Conservation (phyloP, 1,140 invertebrate genomes). For the Trypoxylus dichotomus region DNA sequence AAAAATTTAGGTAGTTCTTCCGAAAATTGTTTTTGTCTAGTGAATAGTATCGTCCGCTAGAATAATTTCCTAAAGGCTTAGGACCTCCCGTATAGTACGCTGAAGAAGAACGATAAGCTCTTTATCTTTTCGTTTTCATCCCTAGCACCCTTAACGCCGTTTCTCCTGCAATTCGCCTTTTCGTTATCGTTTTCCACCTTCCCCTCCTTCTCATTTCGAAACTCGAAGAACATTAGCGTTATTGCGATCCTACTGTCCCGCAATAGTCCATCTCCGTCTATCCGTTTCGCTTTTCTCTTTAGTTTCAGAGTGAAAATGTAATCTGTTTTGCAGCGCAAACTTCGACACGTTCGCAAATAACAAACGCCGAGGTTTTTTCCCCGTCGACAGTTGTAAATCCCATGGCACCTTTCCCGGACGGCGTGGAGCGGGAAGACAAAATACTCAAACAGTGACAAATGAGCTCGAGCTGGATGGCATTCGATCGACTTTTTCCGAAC, state of each 20-base stretch:
- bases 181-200: neutral
- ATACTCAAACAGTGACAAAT: conserved; percentile 7
- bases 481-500: neutral
- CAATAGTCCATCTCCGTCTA: neutral
- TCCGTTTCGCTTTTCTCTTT: neutral
- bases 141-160: neutral
- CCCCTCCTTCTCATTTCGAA: neutral
- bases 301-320: neutral
- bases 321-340: conserved; percentile 1
- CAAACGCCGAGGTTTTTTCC: conserved; percentile 1
- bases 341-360: conserved; percentile 6
- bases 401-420: neutral
- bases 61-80: no score
- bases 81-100: no score
- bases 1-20: no score
- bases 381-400: neutral
- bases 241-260: neutral
- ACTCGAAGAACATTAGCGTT: neutral
- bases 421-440: neutral
- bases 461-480: neutral
- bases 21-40: no score
- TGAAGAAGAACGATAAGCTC: no score
- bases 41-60: no score
- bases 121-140: neutral
- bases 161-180: neutral